Evolutionary conservation across 2,888 invertebrate species (phyloP), one percentile per base, ranked within the genome.

Genomic region (Lithophane socia): DNA sequence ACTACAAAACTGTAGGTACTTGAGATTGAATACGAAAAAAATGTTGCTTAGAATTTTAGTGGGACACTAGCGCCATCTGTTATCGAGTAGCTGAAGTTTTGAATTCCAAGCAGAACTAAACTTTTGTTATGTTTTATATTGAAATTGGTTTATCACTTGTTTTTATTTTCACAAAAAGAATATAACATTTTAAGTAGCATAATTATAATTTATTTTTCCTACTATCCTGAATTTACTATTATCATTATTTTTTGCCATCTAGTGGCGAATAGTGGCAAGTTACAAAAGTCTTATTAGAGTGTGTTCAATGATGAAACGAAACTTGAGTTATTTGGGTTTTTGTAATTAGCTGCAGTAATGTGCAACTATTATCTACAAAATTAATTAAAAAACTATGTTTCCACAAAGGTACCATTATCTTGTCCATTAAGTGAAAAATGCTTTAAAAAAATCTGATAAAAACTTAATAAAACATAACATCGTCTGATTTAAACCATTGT

Each of bases 181-280:
- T 5, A n/a, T 52, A n/a, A 0, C 52, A n/a, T 21, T n/a, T 13
- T 16, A 29, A 29, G 29, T 29, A 29, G 1, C 29, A 29, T 29
- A 29, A 29, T 29, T 29, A 29, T 29, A 16, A 10, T 7, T 13
- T 29, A 1, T 18, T 61, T 47, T 47, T 21, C 0, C 5, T 58
- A 42, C 3, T 49, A 8, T 44, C 7, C 3, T n/a, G 2, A n/a
- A 24, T n/a, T 29, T 12, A 2, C 16, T 12, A 9, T 1, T 29
- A 24, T 42, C 0, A 5, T 13, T 29, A 2, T 37, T 42, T 1
- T 5, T 29, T 82, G 91, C 90, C 92, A 94, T 91, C 94, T 94
- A 77, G 87, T 79, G 77, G 64, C 73, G 83, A 92, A 83, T 92
- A 93, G 93, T 4, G 2, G 49, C 8, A 21, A 1, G 0, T 10